Base-by-base conservation (phyloP, 2,113 vertebrate genomes). In the Crypturellus undulatus region DNA sequence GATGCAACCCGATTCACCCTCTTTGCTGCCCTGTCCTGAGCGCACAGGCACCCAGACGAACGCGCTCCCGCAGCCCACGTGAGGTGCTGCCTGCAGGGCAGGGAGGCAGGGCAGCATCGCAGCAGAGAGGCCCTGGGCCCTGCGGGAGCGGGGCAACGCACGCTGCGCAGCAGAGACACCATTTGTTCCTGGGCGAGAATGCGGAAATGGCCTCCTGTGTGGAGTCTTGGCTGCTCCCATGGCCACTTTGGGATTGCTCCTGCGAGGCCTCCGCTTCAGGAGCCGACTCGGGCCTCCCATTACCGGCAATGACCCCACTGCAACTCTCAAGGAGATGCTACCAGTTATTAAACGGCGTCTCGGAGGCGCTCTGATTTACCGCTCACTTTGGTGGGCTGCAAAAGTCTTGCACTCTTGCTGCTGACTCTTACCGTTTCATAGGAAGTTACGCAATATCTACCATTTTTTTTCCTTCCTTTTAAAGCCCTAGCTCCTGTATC, bases 121-220 rank as follows among this genome's bases (percentile, higher is more conserved):
- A 36, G 13, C 22, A 25, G 34, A 63, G 34, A 22, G 14, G 60
- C 10, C 3, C 71, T 42, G 52, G 10, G 36, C 32, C 38, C 13
- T 28, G 15, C 15, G 9, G 42, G 52, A 40, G 14, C 9, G 10
- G 30, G 52, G 38, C 30, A 12, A 10, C 38, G 25, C 18, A 10
- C 71, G 32, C 28, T 30, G 15, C 22, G 10, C 36, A 43, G 52
- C 30, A 30, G 15, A 73, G 3, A 5, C 6, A 30, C 6, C 3
- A 9, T 25, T 51, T 82, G 17, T 2, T 77, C 8, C 45, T 49
- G n/a, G 72, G n/a, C 1, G 2, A 40, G 47, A 54, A 10, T 8
- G 36, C 19, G 28, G 19, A 3, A 49, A 18, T 10, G 77, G 12
- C 4, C n/a, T 51, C 42, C 34, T 0, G 0, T 5, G 11, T 24